These are phyloP conservation scores for Sinelater perroti DNA, from an alignment of 2,888 invertebrate species.

Conservation along the genomic window DNA sequence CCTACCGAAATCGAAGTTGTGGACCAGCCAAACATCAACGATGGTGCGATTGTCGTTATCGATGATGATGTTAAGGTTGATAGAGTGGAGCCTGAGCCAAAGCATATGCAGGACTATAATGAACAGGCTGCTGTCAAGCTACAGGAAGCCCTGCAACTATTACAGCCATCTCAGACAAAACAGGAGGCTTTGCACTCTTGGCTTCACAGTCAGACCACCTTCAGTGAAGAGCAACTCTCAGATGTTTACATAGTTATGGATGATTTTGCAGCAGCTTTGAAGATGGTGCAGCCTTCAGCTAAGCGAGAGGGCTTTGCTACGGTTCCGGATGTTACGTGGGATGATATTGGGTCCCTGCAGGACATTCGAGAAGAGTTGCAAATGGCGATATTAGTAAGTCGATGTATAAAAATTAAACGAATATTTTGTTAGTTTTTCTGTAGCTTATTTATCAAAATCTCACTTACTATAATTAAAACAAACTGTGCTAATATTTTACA, in stretches of 20 bases:
- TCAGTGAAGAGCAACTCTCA: constrained; percentile 70
- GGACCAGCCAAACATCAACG: constrained; percentile 61
- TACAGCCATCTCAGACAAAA: constrained; percentile 45
- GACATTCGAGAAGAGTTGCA: constrained; percentile 90
- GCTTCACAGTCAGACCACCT: constrained; percentile 70
- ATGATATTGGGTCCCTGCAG: constrained; percentile 91
- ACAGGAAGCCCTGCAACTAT: constrained; percentile 28
- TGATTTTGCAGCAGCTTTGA: constrained; percentile 82
- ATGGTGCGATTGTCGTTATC: constrained; percentile 47
- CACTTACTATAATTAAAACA: too few relatives aligned
- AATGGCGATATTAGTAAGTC: constrained; percentile 80
- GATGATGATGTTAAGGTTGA: constrained; percentile 42
- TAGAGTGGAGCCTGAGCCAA: constrained; percentile 38
- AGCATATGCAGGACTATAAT: background rate
- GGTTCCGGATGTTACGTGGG: constrained; percentile 97
- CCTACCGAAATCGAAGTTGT: constrained; percentile 28
- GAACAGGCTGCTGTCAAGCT: constrained; percentile 27
- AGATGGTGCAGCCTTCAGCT: constrained; percentile 88
- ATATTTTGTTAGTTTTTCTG: too few relatives aligned
- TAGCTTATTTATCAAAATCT: too few relatives aligned
- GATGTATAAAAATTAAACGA: too few relatives aligned
- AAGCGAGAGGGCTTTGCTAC: constrained; percentile 98
- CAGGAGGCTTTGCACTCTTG: constrained; percentile 70
- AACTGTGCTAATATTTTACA: too few relatives aligned
- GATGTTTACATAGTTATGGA: constrained; percentile 74